A percentile compares a stretch with the other conserved stretches of the same genome.
phyloP scores from a whole-genome alignment of 2,797 vertebrate genomes.

The Hipposideros larvatus region DNA sequence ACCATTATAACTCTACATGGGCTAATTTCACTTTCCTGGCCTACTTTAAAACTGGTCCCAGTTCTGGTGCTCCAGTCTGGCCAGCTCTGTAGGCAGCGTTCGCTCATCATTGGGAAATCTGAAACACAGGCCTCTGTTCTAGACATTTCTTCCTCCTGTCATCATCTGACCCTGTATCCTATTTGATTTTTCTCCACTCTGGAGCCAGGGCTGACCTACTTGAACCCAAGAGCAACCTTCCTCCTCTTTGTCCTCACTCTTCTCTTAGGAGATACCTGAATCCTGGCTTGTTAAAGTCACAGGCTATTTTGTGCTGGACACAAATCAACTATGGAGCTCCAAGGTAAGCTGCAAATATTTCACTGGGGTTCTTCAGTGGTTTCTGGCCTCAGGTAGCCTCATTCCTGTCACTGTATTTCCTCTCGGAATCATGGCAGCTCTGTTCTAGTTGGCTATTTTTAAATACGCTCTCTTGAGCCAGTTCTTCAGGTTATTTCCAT shows the following conservation, averaged over 20 bases:
- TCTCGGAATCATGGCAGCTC: not conserved
- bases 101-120: not conserved
- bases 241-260: not conserved
- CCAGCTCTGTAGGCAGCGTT: not conserved
- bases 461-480: not conserved
- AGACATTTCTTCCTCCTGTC: not conserved
- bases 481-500: not conserved
- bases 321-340: not conserved
- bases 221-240: not conserved
- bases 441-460: not conserved
- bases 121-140: not conserved
- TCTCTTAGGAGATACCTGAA: not conserved
- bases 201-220: not conserved
- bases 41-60: not conserved
- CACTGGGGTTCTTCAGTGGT: not conserved
- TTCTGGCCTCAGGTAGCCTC: not conserved
- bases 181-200: not conserved
- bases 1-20: not conserved
- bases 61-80: not conserved
- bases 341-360: not conserved
- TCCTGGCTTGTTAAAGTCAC: not conserved
- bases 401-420: not conserved
- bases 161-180: not conserved
- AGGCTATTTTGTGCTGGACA: not conserved
- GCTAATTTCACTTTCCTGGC: not conserved